phyloP scores from a whole-genome alignment of 2,113 vertebrate species.

The Morone chrysops region DNA sequence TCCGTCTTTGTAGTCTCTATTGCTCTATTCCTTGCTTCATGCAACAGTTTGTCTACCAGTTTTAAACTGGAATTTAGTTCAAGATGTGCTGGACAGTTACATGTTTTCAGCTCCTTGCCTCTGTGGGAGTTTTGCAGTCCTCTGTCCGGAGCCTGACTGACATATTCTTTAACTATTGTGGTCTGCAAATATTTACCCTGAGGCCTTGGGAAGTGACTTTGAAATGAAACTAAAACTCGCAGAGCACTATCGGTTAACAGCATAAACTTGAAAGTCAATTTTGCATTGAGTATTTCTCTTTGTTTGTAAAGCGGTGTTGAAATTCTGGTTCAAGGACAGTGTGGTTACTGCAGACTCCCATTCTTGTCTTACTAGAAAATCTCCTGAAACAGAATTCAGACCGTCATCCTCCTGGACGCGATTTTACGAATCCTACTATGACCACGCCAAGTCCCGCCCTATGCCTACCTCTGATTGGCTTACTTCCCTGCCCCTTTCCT shows the following conservation, averaged over 20 bases:
- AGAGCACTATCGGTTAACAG: neutral
- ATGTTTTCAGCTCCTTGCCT: conserved; percentile 6
- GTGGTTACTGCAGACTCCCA: neutral
- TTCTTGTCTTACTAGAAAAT: conserved; percentile 5
- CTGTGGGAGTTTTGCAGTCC: neutral
- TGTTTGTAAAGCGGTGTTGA: neutral
- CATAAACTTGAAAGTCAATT: conserved; percentile 1
- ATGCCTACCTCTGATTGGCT: too few relatives aligned
- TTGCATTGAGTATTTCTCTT: neutral
- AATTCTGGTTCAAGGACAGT: neutral
- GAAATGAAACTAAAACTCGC: neutral
- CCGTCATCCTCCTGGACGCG: neutral
- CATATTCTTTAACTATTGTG: neutral
- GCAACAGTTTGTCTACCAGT: neutral
- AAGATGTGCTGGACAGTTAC: neutral
- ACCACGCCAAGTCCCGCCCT: too few relatives aligned
- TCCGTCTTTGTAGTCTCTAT: neutral
- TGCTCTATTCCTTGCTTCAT: neutral
- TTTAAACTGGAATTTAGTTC: conserved; percentile 9
- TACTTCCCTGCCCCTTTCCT: too few relatives aligned
- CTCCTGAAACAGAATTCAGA: neutral
- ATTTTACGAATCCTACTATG: too few relatives aligned
- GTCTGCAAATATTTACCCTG: neutral
- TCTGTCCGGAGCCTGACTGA: conserved; percentile 8
- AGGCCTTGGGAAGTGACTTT: neutral